These are phyloP conservation scores for Tromatobia lineatoria DNA, from an alignment of 2,888 invertebrate species.

Conservation along the genomic window DNA sequence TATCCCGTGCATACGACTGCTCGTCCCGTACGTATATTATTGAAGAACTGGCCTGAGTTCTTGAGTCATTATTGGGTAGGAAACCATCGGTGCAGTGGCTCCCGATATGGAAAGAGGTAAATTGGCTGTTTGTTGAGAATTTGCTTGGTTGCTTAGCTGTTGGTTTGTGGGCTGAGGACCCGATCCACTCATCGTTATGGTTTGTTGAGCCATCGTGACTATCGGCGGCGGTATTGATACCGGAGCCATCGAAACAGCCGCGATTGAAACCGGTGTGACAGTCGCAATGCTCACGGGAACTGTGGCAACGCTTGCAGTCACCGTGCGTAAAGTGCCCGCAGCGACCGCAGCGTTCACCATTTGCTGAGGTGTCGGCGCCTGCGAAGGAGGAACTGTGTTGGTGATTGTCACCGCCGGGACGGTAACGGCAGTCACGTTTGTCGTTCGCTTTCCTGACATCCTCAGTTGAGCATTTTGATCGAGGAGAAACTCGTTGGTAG, in stretches of 20 bases:
- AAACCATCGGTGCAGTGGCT: constrained; percentile 88
- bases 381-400: constrained; percentile 86
- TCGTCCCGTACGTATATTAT: constrained; percentile 65
- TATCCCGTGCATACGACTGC: constrained; percentile 31
- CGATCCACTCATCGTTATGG: constrained; percentile 83
- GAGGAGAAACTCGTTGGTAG: constrained; percentile 92
- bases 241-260: constrained; percentile 87
- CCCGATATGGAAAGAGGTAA: constrained; percentile 88
- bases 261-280: constrained; percentile 88
- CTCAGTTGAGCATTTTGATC: constrained; percentile 92
- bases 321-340: constrained; percentile 86
- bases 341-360: constrained; percentile 85
- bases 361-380: constrained; percentile 86
- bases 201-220: constrained; percentile 87
- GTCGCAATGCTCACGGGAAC: constrained; percentile 88
- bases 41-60: constrained; percentile 83
- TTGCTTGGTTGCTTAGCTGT: constrained; percentile 82
- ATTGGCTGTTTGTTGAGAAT: constrained; percentile 83
- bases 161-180: constrained; percentile 83
- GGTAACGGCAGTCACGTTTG: constrained; percentile 87
- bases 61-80: constrained; percentile 90
- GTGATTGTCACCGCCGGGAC: constrained; percentile 88
- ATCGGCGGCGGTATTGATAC: constrained; percentile 87
- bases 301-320: constrained; percentile 88
- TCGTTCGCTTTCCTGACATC: constrained; percentile 87